These are phyloP conservation scores for Archilochus colubris DNA, from an alignment of 2,113 vertebrate species.

Conservation along the genomic window DNA sequence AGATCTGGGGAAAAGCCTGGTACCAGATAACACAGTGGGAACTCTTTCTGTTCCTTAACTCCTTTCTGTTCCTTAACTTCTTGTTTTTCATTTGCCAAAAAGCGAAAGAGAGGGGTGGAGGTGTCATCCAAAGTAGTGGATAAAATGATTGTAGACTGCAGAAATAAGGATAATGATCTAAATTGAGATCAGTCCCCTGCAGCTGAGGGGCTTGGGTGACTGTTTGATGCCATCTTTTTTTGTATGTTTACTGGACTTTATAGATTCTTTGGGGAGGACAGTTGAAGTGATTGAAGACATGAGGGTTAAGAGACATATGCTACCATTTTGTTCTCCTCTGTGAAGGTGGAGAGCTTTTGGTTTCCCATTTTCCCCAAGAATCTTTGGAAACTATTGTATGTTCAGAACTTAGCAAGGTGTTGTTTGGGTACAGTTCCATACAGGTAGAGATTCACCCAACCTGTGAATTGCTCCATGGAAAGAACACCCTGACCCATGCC, in stretches of 20 bases:
- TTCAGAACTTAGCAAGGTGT: neutral
- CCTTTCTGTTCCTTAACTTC: neutral
- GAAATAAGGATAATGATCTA: neutral
- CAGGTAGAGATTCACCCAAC: neutral
- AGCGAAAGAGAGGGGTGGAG: fast-evolving
- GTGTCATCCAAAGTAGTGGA: neutral
- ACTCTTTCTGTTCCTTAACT: neutral
- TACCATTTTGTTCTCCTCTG: neutral
- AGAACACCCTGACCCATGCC: neutral
- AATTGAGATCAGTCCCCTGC: neutral
- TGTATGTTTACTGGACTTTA: neutral
- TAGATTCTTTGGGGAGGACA: neutral
- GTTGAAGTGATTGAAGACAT: neutral
- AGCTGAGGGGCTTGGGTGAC: neutral
- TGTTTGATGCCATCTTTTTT: neutral
- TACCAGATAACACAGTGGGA: neutral
- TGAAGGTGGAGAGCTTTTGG: neutral
- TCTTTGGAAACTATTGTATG: neutral
- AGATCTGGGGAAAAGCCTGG: conserved; percentile 49
- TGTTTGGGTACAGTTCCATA: neutral
- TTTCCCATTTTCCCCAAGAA: neutral
- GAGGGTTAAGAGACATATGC: neutral
- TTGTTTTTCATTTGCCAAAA: neutral
- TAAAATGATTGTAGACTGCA: neutral
- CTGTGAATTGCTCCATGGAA: neutral